A percentile compares a stretch with the other conserved stretches of the same genome.
phyloP scores from a whole-genome alignment of 2,797 vertebrate species.

The Ceyx erithaca region DNA sequence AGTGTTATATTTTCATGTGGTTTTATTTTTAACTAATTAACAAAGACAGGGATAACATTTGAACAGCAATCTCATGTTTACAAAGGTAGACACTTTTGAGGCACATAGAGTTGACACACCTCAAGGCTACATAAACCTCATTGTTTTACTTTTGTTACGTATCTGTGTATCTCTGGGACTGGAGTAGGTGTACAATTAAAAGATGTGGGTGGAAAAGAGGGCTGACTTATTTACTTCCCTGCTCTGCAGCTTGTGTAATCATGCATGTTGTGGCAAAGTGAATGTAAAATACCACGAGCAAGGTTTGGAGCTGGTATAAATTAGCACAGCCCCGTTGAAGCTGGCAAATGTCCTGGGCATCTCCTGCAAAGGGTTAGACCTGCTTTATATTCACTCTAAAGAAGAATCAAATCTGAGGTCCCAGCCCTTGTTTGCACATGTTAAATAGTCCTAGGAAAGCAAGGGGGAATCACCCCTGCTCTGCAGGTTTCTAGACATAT shows the following conservation, averaged over 20 bases:
- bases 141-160: constrained; percentile 10
- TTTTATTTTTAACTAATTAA: neutral
- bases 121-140: neutral
- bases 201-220: neutral
- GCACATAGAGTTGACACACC: neutral
- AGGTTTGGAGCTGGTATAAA: neutral
- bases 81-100: neutral
- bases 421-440: neutral
- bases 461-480: neutral
- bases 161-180: neutral
- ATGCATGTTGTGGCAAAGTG: neutral
- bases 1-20: neutral
- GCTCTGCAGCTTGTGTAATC: constrained; percentile 37
- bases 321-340: neutral
- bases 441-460: neutral
- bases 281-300: constrained; percentile 18
- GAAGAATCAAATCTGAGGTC: neutral
- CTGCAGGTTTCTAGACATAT: neutral
- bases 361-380: neutral
- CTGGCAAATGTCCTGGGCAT: neutral
- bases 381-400: neutral
- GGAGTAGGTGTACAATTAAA: neutral
- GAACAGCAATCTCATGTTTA: neutral
- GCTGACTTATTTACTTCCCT: constrained; percentile 25
- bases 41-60: neutral